These are phyloP conservation scores for Drosophila lacicola DNA, from an alignment of 2,888 invertebrate genomes.

Conservation along the genomic window DNA sequence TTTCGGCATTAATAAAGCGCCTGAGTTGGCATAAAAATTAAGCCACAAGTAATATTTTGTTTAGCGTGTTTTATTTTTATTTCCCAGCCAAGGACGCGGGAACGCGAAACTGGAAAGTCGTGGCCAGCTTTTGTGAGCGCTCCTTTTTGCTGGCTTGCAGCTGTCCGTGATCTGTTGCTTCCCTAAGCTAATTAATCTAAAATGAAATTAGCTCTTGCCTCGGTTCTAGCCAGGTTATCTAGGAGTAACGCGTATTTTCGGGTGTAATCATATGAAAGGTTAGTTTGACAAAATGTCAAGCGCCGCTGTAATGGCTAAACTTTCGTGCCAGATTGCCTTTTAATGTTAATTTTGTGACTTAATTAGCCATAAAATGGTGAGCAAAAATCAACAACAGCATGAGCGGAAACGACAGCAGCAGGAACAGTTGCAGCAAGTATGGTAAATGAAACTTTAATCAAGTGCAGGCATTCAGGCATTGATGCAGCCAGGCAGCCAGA, in stretches of 20 bases:
- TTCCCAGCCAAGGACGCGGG: constrained; percentile 23
- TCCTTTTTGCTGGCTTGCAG: not conserved
- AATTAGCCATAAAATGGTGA: constrained; percentile 74
- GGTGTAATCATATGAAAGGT: constrained; percentile 9
- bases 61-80: constrained; percentile 21
- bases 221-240: constrained; percentile 37
- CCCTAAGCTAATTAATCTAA: constrained; percentile 62
- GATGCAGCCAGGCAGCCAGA: constrained; percentile 6
- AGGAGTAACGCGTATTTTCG: constrained; percentile 9
- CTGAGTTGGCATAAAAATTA: constrained; percentile 59
- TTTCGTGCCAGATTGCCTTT: constrained; percentile 63
- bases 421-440: constrained; percentile 25
- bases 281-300: constrained; percentile 31
- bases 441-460: constrained; percentile 68
- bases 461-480: constrained; percentile 47
- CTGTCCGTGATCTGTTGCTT: constrained; percentile 3
- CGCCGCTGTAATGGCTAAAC: constrained; percentile 15
- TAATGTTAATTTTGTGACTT: constrained; percentile 77
- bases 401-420: constrained; percentile 7
- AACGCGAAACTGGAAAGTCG: constrained; percentile 35
- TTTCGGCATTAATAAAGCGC: constrained; percentile 60
- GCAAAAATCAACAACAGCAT: constrained; percentile 5
- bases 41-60: constrained; percentile 50
- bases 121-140: constrained; percentile 29
- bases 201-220: constrained; percentile 58